Evolutionary conservation across 2,113 vertebrate species (phyloP).

Genomic region (Asarcornis scutulata): DNA sequence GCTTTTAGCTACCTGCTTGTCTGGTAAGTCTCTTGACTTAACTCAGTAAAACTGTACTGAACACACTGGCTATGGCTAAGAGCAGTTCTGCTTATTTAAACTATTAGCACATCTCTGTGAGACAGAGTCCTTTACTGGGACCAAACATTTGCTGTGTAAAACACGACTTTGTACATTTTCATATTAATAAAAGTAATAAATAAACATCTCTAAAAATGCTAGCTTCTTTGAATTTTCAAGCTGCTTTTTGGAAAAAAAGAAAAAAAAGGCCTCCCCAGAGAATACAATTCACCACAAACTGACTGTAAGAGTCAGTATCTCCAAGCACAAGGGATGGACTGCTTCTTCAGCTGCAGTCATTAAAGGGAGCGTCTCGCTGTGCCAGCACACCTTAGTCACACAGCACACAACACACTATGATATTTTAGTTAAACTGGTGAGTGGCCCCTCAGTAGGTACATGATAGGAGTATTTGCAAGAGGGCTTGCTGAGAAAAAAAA

Average conservation of each 20-base stretch:
- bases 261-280: background rate
- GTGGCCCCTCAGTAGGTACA: background rate
- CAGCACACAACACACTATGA: rapidly evolving
- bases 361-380: background rate
- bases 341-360: background rate
- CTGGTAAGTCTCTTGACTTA: background rate
- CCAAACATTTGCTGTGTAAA: background rate
- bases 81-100: background rate
- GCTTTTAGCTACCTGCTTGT: background rate
- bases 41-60: rapidly evolving
- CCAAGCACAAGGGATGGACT: rapidly evolving
- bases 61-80: background rate
- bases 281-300: rapidly evolving
- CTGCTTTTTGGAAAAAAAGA: background rate
- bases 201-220: background rate
- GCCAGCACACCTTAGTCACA: rapidly evolving
- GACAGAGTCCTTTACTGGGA: background rate
- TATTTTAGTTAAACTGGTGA: background rate
- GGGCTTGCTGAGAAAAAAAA: background rate
- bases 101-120: background rate
- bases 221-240: background rate
- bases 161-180: background rate
- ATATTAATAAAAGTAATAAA: background rate
- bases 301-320: background rate
- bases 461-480: rapidly evolving